Evolutionary conservation across 2,888 invertebrate species (phyloP), one percentile per base, ranked within the genome.

Genomic region (Nomada flava): DNA sequence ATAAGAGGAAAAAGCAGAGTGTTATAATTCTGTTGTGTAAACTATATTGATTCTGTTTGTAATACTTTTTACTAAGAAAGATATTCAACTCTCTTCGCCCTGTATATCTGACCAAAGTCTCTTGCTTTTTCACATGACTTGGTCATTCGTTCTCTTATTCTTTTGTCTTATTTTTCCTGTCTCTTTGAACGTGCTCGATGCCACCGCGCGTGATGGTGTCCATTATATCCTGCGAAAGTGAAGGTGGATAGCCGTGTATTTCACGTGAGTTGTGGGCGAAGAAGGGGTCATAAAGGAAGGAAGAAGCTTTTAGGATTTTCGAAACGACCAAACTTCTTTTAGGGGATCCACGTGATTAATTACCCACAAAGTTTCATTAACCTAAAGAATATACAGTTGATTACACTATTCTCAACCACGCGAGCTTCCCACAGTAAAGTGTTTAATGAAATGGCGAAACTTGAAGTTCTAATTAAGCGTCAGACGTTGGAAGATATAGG

Each of bases 191-290:
- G 53, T 18, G 59, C 62, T 3, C 10, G 50, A 44, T 59, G 68
- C n/a, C 18, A 29, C 52, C 47, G 44, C 65, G 47, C 69, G 9
- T 53, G 15, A 36, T 20, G 52, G 9, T 7, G 23, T 72, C 55
- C 72, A 73, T 80, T 80, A 63, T 50, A 20, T 11, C 47, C 50
- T 13, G 42, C 13, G 57, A 73, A 72, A 73, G 47, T 23, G 72
- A 76, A 69, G 23, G 69, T 59, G 69, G 60, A 57, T n/a, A 47
- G 47, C 2, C 18, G 69, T 64, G 52, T 63, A 23, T 52, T 67
- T 74, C 77, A 15, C 47, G 23, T 36, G 52, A 20, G 13, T 9
- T 13, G 29, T 13, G 26, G 18, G 62, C 29, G 44, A 13, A 10
- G 18, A 36, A 18, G 15, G 15, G 13, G 23, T n/a, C 71, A 11